Conservation (phyloP, 2,797 vertebrate species). For the Melanotaenia maccullochi region DNA sequence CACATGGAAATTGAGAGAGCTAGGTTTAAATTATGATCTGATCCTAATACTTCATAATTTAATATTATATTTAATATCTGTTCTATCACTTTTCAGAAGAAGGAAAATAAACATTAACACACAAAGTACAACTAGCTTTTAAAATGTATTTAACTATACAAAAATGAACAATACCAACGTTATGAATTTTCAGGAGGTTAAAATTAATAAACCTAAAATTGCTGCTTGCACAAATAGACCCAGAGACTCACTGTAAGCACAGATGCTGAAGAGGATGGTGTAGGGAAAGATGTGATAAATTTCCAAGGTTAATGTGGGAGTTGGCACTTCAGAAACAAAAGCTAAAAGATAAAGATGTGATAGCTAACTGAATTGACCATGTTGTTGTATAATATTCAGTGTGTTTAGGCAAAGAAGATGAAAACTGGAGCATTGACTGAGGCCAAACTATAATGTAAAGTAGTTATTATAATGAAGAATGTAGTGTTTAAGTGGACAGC, state of each 20-base stretch:
- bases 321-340: not conserved
- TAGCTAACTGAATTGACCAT: not conserved
- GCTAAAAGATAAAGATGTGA: not conserved
- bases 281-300: not conserved
- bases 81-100: no score
- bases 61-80: no score
- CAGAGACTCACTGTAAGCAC: not conserved
- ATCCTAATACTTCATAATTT: no score
- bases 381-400: not conserved
- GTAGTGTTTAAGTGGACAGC: constrained; percentile 10
- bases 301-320: not conserved
- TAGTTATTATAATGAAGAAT: constrained; percentile 26
- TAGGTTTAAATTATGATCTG: no score
- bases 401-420: not conserved
- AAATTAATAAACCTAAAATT: not conserved
- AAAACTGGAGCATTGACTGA: not conserved
- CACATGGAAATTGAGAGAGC: no score
- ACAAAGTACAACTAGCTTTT: no score
- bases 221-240: not conserved
- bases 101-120: no score
- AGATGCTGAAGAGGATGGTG: not conserved
- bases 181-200: no score
- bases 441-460: constrained; percentile 18
- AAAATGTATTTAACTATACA: no score
- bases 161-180: no score